Percentiles rank a stretch among this genome's conserved stretches.
Conservation (phyloP, 2,797 vertebrate species). For the Tapera naevia region DNA sequence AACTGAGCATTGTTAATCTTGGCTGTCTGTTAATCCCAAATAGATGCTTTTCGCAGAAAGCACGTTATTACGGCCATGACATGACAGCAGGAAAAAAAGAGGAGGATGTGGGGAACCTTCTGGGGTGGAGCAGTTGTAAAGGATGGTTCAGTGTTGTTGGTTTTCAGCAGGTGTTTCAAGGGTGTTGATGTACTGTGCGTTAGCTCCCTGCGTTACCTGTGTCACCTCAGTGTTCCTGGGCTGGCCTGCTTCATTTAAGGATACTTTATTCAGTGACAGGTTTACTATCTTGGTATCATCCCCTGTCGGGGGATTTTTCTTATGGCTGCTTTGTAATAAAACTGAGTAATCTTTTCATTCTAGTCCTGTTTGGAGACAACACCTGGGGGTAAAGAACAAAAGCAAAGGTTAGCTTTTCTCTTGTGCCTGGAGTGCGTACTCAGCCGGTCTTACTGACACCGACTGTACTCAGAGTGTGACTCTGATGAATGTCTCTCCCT, state of each 20-base stretch:
- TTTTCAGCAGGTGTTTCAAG: not conserved
- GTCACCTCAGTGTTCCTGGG: not conserved
- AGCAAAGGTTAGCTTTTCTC: not conserved
- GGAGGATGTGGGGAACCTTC: not conserved
- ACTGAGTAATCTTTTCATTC: not conserved
- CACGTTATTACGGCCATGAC: not conserved
- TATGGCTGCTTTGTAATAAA: not conserved
- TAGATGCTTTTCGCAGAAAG: not conserved
- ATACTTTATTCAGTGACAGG: not conserved
- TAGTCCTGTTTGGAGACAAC: not conserved
- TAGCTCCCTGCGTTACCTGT: not conserved
- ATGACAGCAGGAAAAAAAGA: not conserved
- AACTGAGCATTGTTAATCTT: constrained; percentile 24
- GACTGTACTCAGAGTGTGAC: not conserved
- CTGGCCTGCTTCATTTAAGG: not conserved
- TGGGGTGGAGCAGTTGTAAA: not conserved
- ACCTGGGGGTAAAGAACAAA: not conserved
- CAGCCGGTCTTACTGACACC: not conserved
- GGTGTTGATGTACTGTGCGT: not conserved
- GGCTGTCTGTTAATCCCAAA: not conserved
- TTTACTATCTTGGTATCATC: not conserved
- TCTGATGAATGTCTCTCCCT: not conserved
- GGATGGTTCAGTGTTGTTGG: not conserved
- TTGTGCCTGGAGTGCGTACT: not conserved
- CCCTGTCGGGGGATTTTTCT: not conserved